These are phyloP conservation scores for Drosophila santomea DNA, from an alignment of 1,140 invertebrate genomes.

Conservation along the genomic window DNA sequence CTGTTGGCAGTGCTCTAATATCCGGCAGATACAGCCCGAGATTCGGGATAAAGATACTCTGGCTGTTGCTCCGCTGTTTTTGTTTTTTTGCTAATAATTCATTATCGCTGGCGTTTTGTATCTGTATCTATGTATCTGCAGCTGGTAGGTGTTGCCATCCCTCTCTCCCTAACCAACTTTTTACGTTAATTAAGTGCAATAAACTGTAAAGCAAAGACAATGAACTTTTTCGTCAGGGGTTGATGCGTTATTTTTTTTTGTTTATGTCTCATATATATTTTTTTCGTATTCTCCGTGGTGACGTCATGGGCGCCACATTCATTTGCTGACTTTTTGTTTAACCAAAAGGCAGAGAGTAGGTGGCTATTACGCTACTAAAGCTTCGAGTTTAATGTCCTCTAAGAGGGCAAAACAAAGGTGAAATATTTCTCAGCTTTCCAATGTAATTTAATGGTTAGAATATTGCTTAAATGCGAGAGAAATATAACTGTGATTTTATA, in stretches of 20 bases:
- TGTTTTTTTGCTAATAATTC: slow-evolving; percentile 62
- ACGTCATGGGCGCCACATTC: slow-evolving; percentile 27
- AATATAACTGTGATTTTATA: too few relatives aligned
- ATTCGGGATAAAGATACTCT: slow-evolving; percentile 24
- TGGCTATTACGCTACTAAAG: slow-evolving; percentile 17
- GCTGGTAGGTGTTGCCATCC: slow-evolving; percentile 38
- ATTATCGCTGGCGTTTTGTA: slow-evolving; percentile 63
- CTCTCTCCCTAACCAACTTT: slow-evolving; percentile 9
- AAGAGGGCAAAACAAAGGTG: not conserved
- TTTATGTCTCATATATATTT: slow-evolving; percentile 12
- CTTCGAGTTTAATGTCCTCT: slow-evolving; percentile 17
- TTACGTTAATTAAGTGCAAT: slow-evolving; percentile 73
- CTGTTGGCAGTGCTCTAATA: slow-evolving; percentile 62
- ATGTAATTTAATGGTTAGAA: not conserved
- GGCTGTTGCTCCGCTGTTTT: slow-evolving; percentile 2
- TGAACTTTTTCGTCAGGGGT: slow-evolving; percentile 67
- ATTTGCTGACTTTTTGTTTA: slow-evolving; percentile 14
- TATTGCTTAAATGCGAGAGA: too few relatives aligned
- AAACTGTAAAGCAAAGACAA: slow-evolving; percentile 63
- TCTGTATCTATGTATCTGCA: slow-evolving; percentile 45
- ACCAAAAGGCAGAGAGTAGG: not conserved
- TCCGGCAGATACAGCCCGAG: slow-evolving; percentile 59
- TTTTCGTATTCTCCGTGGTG: slow-evolving; percentile 18
- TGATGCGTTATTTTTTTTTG: slow-evolving; percentile 43
- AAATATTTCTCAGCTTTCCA: not conserved